phyloP scores from a whole-genome alignment of 2,888 invertebrate genomes.

The Callyntrura guangdongensis region DNA sequence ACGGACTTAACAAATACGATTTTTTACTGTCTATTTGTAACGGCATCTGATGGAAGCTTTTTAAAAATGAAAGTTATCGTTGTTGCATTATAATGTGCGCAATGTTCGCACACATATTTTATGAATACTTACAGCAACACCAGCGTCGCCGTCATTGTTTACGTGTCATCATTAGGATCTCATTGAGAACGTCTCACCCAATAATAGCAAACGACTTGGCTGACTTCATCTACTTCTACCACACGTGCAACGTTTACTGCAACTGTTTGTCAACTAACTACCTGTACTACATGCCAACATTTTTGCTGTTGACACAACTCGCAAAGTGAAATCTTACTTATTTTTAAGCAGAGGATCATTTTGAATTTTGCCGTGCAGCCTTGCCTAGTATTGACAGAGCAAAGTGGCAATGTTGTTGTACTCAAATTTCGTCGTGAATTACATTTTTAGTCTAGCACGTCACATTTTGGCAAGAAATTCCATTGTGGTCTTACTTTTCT shows the following conservation, averaged over 20 bases:
- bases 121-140: slow-evolving; percentile 20
- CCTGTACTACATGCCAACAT: not conserved
- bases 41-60: not conserved
- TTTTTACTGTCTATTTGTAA: not conserved
- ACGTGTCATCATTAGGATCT: slow-evolving; percentile 15
- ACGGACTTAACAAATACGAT: not conserved
- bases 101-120: not conserved
- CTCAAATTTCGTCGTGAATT: not conserved
- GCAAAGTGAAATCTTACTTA: slow-evolving; percentile 23
- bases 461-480: slow-evolving; percentile 35
- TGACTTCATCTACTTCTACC: not conserved
- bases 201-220: slow-evolving; percentile 8
- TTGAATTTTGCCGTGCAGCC: not conserved
- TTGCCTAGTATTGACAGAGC: not conserved
- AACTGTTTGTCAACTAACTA: slow-evolving; percentile 2
- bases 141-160: not conserved
- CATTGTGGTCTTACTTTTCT: not conserved
- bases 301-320: slow-evolving; percentile 7
- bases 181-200: not conserved
- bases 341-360: not conserved
- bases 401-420: no score
- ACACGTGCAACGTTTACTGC: not conserved
- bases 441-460: not conserved
- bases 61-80: slow-evolving; percentile 39
- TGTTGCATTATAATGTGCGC: not conserved